Evolutionary conservation across 1,140 invertebrate genomes (phyloP), one percentile per base, ranked within the genome.

Genomic region (Drosophila chauvacae): DNA sequence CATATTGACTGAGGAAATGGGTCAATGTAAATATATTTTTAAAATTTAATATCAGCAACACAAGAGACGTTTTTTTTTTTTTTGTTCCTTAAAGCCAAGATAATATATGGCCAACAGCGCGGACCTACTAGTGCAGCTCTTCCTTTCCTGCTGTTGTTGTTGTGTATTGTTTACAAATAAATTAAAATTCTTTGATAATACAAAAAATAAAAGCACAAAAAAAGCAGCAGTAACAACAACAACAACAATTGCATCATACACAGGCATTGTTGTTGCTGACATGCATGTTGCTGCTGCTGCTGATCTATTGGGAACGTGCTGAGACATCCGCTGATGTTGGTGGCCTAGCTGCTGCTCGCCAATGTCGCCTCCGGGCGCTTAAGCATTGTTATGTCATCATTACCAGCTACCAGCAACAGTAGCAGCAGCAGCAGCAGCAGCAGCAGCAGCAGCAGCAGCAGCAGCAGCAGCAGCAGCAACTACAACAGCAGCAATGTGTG

Each of bases 321-420:
- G 83, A 87, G 84, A 77, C 80, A 87, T 88, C 80, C 83, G 85
- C 68, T 77, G 61, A 41, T 62, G 61, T 41, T 71, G 47, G 53
- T 55, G 53, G 53, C 53, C 53, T 55, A 55, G 53, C 53, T 55
- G 53, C 53, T 64, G 78, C 55, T 41, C 86, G 68, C 65, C 84
- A 81, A 74, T 88, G 80, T 71, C 64, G 83, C 84, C 80, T 66
- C 74, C 66, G 84, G 69, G 85, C 86, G 80, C 86, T 90, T 81
- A 75, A 88, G 85, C 85, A 88, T 88, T 88, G 85, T 90, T 88
- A 88, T 90, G 81, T 88, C 85, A 90, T 88, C 84, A 87, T 87
- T 84, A 79, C 84, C 84, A 88, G 83, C 72, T 62, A 75, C 50
- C 61, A 83, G 42, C 66, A 82, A 37, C 26, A 60, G n/a, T 39